Conservation (phyloP, 2,888 invertebrate species). For the Palloptera scutellata region DNA sequence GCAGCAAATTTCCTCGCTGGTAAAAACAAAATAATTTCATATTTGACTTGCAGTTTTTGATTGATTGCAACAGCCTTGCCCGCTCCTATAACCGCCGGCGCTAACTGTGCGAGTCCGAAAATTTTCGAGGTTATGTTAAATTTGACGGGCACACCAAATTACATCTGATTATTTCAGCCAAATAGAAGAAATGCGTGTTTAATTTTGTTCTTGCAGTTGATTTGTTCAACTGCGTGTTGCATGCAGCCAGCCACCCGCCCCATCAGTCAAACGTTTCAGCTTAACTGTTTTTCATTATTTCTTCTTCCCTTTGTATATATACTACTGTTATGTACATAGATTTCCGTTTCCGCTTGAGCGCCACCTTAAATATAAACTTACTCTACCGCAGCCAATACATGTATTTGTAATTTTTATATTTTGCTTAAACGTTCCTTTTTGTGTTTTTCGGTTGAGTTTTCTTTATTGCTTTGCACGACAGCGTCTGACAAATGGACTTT, state of each 20-base stretch:
- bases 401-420: neutral
- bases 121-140: constrained; percentile 3
- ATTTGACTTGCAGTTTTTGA: constrained; percentile 19
- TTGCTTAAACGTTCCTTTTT: constrained; percentile 1
- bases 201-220: neutral
- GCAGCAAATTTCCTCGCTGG: neutral
- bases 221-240: neutral
- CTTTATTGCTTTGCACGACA: constrained; percentile 34
- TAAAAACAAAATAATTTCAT: neutral
- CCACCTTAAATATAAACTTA: constrained; percentile 2
- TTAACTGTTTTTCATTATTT: constrained; percentile 1
- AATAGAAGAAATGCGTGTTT: too few relatives aligned
- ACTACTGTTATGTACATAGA: neutral
- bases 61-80: constrained; percentile 16
- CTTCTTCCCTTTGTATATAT: constrained; percentile 6
- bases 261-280: neutral
- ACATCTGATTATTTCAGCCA: neutral
- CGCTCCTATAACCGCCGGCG: neutral
- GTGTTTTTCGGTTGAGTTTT: constrained; percentile 1
- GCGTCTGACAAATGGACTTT: constrained; percentile 34
- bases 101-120: too few relatives aligned
- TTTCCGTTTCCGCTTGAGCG: constrained; percentile 28
- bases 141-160: neutral
- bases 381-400: neutral
- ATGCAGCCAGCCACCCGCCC: neutral